phyloP scores from a whole-genome alignment of 2,888 invertebrate species.

The Ditula angustiorana region DNA sequence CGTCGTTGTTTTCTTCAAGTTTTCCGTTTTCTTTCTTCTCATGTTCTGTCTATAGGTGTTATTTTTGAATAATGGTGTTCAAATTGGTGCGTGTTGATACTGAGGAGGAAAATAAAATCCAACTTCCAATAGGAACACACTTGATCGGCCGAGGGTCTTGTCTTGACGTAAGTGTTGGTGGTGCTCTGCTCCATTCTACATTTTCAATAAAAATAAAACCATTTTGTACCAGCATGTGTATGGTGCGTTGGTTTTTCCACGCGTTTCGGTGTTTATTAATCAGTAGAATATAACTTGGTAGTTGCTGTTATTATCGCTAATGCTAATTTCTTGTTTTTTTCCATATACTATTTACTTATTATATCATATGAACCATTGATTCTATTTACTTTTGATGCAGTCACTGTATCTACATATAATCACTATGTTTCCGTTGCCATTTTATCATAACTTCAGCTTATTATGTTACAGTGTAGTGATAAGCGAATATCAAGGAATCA shows the following conservation, averaged over 20 bases:
- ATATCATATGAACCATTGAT: no score
- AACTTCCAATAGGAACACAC: slow-evolving; percentile 61
- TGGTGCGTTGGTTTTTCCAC: no score
- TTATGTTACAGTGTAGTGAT: slow-evolving; percentile 74
- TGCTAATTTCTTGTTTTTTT: no score
- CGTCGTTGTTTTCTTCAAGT: background rate
- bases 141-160: slow-evolving; percentile 71
- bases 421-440: background rate
- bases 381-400: background rate
- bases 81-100: slow-evolving; percentile 68
- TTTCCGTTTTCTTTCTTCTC: slow-evolving; percentile 2
- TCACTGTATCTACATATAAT: background rate
- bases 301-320: no score
- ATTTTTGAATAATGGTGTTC: slow-evolving; percentile 59
- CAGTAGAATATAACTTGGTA: no score
- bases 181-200: background rate
- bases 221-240: no score
- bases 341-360: no score
- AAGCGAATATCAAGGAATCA: slow-evolving; percentile 83
- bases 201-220: no score
- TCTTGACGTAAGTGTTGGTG: slow-evolving; percentile 63
- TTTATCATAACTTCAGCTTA: background rate
- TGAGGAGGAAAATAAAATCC: slow-evolving; percentile 61
- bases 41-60: slow-evolving; percentile 14
- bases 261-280: no score